Evolutionary conservation across 2,797 vertebrate species (phyloP).

Genomic region (Cryptoblepharus egeriae): DNA sequence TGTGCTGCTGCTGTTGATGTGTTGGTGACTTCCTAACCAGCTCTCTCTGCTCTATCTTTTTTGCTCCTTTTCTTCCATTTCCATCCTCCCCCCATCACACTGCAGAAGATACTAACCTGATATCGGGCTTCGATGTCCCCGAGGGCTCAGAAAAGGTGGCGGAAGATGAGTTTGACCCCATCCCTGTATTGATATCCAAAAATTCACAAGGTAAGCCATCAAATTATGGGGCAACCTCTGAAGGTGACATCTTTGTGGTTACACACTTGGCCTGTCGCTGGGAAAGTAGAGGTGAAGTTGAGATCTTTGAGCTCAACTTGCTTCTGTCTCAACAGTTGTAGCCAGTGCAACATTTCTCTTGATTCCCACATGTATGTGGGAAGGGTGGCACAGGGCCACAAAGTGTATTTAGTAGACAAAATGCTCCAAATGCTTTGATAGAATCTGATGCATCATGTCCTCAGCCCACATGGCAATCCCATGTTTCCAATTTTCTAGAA

Average conservation of each 20-base stretch:
- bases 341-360: neutral
- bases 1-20: neutral
- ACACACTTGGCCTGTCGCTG: neutral
- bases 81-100: constrained; percentile 65
- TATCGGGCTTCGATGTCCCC: constrained; percentile 90
- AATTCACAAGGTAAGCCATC: constrained; percentile 96
- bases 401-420: neutral
- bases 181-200: constrained; percentile 98
- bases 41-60: constrained; percentile 82
- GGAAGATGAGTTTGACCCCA: constrained; percentile 98
- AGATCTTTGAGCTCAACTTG: neutral
- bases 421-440: neutral
- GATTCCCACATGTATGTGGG: neutral
- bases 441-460: no score
- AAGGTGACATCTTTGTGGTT: neutral
- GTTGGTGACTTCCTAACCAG: constrained; percentile 18
- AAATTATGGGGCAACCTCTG: constrained; percentile 34
- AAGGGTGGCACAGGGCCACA: neutral
- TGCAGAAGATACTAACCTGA: constrained; percentile 94
- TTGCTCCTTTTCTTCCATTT: constrained; percentile 73
- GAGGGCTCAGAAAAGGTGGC: constrained; percentile 89
- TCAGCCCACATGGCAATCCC: no score
- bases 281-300: fast-evolving
- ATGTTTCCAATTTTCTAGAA: neutral
- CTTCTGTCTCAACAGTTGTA: neutral